Percentiles rank a stretch among this genome's conserved stretches.
These are phyloP conservation scores for Rhombomys opimus DNA, from an alignment of 2,113 vertebrate species.

Conservation along the genomic window DNA sequence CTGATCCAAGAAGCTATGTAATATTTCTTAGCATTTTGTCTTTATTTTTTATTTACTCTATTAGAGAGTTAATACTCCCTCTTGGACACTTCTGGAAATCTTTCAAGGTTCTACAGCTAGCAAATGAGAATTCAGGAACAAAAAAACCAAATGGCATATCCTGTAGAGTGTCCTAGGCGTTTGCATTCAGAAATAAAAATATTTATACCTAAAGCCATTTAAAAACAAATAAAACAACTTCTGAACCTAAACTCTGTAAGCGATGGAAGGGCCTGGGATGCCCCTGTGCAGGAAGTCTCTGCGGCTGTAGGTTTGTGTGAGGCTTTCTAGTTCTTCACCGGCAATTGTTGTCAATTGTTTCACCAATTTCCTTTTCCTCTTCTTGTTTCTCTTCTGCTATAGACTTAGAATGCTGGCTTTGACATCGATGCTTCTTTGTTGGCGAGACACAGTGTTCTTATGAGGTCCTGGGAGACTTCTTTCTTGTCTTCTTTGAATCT, in stretches of 20 bases:
- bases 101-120: background rate
- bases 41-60: constrained; percentile 14
- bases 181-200: constrained; percentile 26
- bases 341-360: background rate
- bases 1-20: background rate
- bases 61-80: background rate
- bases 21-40: constrained; percentile 20
- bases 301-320: background rate
- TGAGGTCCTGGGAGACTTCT: background rate
- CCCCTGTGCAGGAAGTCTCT: background rate
- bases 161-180: background rate
- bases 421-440: background rate
- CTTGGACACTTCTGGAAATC: background rate
- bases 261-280: background rate
- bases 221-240: constrained; percentile 26
- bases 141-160: background rate
- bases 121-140: background rate
- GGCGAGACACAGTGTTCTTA: constrained; percentile 6
- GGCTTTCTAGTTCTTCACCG: constrained; percentile 10
- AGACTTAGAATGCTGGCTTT: constrained; percentile 47
- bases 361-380: background rate
- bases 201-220: constrained; percentile 28
- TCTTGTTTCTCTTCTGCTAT: constrained; percentile 18
- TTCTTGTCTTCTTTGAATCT: background rate
- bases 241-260: background rate